Conservation (phyloP, 2,888 invertebrate genomes). For the Chrysomela aeneicollis region DNA sequence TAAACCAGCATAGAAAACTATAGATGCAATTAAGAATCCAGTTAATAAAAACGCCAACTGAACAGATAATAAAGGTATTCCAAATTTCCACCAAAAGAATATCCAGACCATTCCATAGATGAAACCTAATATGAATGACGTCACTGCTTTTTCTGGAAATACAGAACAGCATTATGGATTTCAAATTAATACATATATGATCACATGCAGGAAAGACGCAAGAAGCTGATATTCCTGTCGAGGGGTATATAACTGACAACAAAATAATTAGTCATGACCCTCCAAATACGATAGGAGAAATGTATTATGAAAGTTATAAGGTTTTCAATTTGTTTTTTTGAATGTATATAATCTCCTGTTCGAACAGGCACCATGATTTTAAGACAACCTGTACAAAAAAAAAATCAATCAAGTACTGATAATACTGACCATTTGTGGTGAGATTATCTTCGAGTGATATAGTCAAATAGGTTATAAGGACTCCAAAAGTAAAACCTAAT, state of each 20-base stretch:
- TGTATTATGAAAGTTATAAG: too few species aligned
- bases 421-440: conserved; percentile 32
- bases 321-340: too few species aligned
- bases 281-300: too few species aligned
- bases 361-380: too few species aligned
- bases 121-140: conserved; percentile 65
- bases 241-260: too few species aligned
- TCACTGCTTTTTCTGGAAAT: conserved; percentile 62
- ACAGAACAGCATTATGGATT: not conserved
- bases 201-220: not conserved
- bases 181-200: not conserved
- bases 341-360: too few species aligned
- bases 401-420: too few species aligned
- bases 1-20: conserved; percentile 45
- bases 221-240: too few species aligned
- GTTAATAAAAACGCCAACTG: conserved; percentile 67
- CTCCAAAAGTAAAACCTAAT: conserved; percentile 67
- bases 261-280: too few species aligned
- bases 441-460: conserved; percentile 36
- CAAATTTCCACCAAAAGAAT: conserved; percentile 69
- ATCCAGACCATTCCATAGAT: conserved; percentile 70
- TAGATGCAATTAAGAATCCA: conserved; percentile 69
- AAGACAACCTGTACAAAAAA: too few species aligned
- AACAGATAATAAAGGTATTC: conserved; percentile 69
- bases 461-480: conserved; percentile 65